These are phyloP conservation scores for Amiota mariae DNA, from an alignment of 2,888 invertebrate species.

Conservation along the genomic window DNA sequence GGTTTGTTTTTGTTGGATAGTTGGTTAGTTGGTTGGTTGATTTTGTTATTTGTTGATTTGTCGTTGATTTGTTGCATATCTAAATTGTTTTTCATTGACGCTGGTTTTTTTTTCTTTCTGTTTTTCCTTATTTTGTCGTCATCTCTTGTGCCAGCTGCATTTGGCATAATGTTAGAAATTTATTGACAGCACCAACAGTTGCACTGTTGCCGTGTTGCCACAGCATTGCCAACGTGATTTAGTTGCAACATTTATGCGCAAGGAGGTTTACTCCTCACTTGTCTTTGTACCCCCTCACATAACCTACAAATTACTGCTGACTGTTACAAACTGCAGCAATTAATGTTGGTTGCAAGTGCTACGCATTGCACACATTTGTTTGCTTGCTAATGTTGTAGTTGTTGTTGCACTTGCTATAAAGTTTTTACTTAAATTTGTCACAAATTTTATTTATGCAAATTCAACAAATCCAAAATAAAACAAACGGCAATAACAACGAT, in stretches of 20 bases:
- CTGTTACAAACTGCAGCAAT: slow-evolving; percentile 21
- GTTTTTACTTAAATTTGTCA: background rate
- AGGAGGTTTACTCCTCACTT: background rate
- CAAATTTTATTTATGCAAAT: background rate
- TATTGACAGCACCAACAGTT: slow-evolving; percentile 46
- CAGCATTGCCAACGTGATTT: slow-evolving; percentile 42
- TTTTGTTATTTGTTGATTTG: slow-evolving; percentile 26
- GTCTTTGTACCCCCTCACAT: background rate
- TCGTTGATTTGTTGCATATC: slow-evolving; percentile 64
- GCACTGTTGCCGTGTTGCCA: background rate
- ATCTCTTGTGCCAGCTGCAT: slow-evolving; percentile 50
- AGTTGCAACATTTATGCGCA: slow-evolving; percentile 21
- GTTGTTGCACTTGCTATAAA: slow-evolving; percentile 33
- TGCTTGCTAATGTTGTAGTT: slow-evolving; percentile 4
- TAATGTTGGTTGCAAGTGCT: slow-evolving; percentile 7
- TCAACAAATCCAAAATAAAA: too few species aligned
- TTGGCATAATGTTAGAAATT: slow-evolving; percentile 56
- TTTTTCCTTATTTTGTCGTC: background rate
- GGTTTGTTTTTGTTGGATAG: slow-evolving; percentile 33
- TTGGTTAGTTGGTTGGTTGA: slow-evolving; percentile 13
- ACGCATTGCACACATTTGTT: background rate
- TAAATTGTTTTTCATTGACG: slow-evolving; percentile 60
- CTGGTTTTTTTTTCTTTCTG: slow-evolving; percentile 2
- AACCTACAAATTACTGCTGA: slow-evolving; percentile 2
- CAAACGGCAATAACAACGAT: too few species aligned